A percentile compares a stretch with the other conserved stretches of the same genome.
Evolutionary conservation across 2,113 vertebrate genomes (phyloP).

Genomic region (Amphiprion percula): DNA sequence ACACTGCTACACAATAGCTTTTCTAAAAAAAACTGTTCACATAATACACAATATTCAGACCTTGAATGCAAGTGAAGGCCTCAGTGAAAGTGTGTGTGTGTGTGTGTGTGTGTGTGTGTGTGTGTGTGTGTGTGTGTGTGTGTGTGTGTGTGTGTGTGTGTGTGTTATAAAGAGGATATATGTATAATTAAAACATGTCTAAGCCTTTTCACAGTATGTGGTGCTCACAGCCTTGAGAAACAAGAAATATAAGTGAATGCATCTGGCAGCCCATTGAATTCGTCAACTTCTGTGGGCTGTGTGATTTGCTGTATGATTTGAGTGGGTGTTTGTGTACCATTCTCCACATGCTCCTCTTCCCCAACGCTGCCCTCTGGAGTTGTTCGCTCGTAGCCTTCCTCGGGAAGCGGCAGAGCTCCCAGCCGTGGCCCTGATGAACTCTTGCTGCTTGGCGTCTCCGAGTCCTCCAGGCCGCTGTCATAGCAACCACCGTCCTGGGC

Average conservation of each 20-base stretch:
- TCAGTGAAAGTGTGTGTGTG: slow-evolving; percentile 19
- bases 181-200: slow-evolving; percentile 17
- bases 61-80: slow-evolving; percentile 49
- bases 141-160: slow-evolving; percentile 17
- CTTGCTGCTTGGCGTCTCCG: slow-evolving; percentile 97
- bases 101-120: slow-evolving; percentile 24
- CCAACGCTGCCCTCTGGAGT: slow-evolving; percentile 97
- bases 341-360: slow-evolving; percentile 97
- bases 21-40: slow-evolving; percentile 7
- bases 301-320: not conserved
- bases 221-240: slow-evolving; percentile 6
- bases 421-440: slow-evolving; percentile 94
- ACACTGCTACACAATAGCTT: slow-evolving; percentile 16
- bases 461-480: slow-evolving; percentile 96
- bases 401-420: slow-evolving; percentile 92
- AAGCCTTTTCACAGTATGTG: slow-evolving; percentile 13
- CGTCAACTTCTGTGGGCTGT: not conserved
- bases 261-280: not conserved
- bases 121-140: slow-evolving; percentile 6
- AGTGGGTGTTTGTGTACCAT: slow-evolving; percentile 81
- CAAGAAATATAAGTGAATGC: slow-evolving; percentile 20
- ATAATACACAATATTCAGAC: slow-evolving; percentile 12
- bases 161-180: slow-evolving; percentile 6
- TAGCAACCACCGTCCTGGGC: slow-evolving; percentile 96
- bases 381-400: slow-evolving; percentile 96